phyloP scores from a whole-genome alignment of 2,113 vertebrate species.

The Vanacampus margaritifer region DNA sequence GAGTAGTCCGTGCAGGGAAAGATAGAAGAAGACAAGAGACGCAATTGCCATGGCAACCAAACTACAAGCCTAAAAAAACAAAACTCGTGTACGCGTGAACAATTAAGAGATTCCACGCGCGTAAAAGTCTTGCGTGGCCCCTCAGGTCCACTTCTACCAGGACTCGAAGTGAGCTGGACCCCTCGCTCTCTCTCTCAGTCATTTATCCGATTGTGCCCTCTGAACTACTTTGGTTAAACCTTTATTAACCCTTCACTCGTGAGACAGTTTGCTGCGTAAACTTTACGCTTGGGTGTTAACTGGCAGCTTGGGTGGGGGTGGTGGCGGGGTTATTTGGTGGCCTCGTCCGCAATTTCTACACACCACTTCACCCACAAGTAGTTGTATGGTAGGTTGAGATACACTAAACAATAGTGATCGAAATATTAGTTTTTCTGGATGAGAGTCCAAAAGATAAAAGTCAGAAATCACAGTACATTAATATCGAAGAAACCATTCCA shows the following conservation, averaged over 20 bases:
- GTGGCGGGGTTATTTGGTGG: background rate
- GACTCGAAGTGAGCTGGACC: constrained; percentile 21
- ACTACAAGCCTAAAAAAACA: background rate
- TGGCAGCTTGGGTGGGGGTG: background rate
- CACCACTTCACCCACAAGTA: background rate
- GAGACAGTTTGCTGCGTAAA: constrained; percentile 56
- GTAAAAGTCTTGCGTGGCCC: background rate
- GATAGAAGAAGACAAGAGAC: constrained; percentile 48
- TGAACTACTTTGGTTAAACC: constrained; percentile 49
- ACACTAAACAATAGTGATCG: background rate
- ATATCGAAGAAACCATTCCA: background rate
- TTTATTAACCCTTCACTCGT: constrained; percentile 61
- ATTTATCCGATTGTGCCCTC: constrained; percentile 50
- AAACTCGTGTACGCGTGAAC: background rate
- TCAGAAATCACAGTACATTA: background rate
- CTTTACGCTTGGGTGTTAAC: constrained; percentile 55
- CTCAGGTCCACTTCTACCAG: constrained; percentile 30
- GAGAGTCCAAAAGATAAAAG: background rate
- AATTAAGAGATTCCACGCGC: background rate
- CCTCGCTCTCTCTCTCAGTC: background rate
- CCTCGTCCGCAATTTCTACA: background rate
- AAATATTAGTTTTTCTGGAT: background rate
- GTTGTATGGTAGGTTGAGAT: no score
- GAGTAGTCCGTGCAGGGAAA: constrained; percentile 55
- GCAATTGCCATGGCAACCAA: constrained; percentile 59